These are phyloP conservation scores for Drosophila mayri DNA, from an alignment of 1,140 invertebrate species.

Conservation along the genomic window DNA sequence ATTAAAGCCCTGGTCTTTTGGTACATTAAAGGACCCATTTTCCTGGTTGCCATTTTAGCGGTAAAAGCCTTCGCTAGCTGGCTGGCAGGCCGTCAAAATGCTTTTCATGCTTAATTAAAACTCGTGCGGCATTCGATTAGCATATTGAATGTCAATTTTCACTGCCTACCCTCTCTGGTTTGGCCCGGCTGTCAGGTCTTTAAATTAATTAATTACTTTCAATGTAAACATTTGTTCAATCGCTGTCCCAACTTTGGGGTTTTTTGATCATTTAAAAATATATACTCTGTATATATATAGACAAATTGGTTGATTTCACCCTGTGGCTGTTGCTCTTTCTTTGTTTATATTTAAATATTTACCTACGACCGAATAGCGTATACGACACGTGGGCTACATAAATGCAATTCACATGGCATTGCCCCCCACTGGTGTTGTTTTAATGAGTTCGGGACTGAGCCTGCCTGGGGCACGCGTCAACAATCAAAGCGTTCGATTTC, in stretches of 20 bases:
- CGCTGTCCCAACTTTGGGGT: slow-evolving; percentile 1
- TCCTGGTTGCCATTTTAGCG: not conserved
- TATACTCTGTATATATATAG: not conserved
- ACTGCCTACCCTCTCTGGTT: not conserved
- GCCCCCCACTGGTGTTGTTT: slow-evolving; percentile 9
- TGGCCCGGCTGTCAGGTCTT: slow-evolving; percentile 16
- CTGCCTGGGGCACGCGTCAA: not conserved
- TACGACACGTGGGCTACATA: slow-evolving; percentile 11
- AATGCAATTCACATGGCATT: not conserved
- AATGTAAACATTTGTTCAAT: slow-evolving; percentile 54
- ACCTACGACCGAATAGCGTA: slow-evolving; percentile 11
- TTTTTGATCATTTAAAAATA: slow-evolving; percentile 8
- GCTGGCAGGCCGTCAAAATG: slow-evolving; percentile 46
- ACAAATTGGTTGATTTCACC: slow-evolving; percentile 10
- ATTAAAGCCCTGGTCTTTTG: slow-evolving; percentile 30
- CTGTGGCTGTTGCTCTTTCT: not conserved
- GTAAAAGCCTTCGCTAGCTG: not conserved
- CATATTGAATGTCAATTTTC: slow-evolving; percentile 43
- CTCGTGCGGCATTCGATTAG: slow-evolving; percentile 49
- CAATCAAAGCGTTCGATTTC: slow-evolving; percentile 40
- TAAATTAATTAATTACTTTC: slow-evolving; percentile 70
- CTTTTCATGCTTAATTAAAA: slow-evolving; percentile 70
- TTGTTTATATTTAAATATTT: not conserved
- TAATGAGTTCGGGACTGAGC: slow-evolving; percentile 12
- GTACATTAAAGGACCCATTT: slow-evolving; percentile 19